Evolutionary conservation across 2,113 vertebrate species (phyloP).

Genomic region (Pollimyrus isidori): DNA sequence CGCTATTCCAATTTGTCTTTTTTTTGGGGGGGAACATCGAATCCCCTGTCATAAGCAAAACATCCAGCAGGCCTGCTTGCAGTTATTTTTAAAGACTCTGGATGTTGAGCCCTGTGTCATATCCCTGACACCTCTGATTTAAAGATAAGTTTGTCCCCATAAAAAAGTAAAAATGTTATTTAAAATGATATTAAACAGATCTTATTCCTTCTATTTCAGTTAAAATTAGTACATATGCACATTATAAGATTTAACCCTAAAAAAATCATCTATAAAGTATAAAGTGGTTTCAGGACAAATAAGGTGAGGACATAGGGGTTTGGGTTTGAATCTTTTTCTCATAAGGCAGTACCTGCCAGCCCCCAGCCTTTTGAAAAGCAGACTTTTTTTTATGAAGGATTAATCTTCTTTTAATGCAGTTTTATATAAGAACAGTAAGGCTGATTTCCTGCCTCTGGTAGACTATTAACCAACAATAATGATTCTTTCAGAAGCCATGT

Average conservation of each 20-base stretch:
- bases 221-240: background rate
- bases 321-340: background rate
- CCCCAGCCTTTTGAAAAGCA: background rate
- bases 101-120: background rate
- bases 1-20: background rate
- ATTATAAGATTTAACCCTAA: background rate
- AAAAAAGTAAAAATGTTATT: background rate
- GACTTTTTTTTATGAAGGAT: slow-evolving; percentile 21
- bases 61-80: background rate
- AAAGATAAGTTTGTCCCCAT: background rate
- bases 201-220: background rate
- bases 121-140: background rate
- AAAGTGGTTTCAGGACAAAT: background rate
- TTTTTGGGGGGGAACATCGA: background rate
- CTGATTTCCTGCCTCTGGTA: slow-evolving; percentile 12
- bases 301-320: background rate
- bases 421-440: slow-evolving; percentile 22
- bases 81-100: background rate
- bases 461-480: slow-evolving; percentile 3
- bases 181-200: background rate
- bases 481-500: slow-evolving; percentile 18
- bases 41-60: background rate
- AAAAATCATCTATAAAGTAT: background rate
- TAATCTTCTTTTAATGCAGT: slow-evolving; percentile 30
- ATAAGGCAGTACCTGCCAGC: background rate